Conservation (phyloP, 1,140 invertebrate species). For the Drosophila bocqueti region DNA sequence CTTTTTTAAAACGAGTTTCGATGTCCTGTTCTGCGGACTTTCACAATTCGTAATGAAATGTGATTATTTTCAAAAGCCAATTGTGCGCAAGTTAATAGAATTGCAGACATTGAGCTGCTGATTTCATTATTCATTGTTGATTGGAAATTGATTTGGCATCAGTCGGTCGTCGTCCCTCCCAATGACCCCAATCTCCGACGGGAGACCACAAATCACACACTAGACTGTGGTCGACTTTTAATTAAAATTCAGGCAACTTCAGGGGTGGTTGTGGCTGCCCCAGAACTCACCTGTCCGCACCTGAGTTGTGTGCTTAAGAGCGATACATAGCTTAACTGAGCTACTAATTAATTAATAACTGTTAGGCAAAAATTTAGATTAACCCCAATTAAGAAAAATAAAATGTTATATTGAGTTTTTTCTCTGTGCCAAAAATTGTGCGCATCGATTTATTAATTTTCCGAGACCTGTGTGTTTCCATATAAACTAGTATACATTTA, state of each 20-base stretch:
- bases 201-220: conserved; percentile 5
- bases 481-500: conserved; percentile 6
- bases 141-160: conserved; percentile 5
- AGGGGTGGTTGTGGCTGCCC: neutral
- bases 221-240: neutral
- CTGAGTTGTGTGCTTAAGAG: neutral
- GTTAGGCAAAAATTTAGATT: neutral
- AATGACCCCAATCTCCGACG: neutral
- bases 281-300: neutral
- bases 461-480: conserved; percentile 17
- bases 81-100: neutral
- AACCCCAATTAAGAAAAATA: no score
- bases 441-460: conserved; percentile 22
- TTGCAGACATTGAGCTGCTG: neutral
- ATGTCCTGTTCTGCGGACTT: neutral
- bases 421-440: conserved; percentile 27
- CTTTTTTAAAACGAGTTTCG: neutral
- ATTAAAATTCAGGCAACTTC: neutral
- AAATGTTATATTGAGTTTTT: neutral
- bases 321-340: neutral
- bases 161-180: neutral
- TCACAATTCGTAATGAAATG: neutral
- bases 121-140: conserved; percentile 1
- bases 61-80: neutral
- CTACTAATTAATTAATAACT: neutral